Percentiles rank a stretch among this genome's conserved stretches.
Evolutionary conservation across 2,888 invertebrate genomes (phyloP).

Genomic region (Hololepta plana): DNA sequence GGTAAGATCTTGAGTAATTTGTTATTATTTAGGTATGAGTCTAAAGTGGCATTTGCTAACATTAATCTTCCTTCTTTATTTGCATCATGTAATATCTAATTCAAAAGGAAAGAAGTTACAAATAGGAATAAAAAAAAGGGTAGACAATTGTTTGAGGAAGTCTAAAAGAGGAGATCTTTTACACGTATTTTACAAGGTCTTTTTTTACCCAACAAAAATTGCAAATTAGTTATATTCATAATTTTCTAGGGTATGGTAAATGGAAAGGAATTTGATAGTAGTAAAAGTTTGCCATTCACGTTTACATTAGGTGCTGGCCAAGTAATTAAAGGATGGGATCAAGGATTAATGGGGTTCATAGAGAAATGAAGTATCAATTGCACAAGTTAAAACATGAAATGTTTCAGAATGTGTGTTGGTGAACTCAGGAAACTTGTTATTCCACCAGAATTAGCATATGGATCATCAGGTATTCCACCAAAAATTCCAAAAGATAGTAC

Average conservation of each 20-base stretch:
- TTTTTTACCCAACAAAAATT: no score
- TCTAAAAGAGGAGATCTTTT: no score
- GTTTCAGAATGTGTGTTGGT: slow-evolving; percentile 61
- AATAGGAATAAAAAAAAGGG: no score
- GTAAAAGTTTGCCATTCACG: slow-evolving; percentile 55
- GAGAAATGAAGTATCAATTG: background rate
- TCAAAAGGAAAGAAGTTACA: no score
- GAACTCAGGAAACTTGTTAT: slow-evolving; percentile 74
- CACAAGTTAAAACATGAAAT: slow-evolving; percentile 1
- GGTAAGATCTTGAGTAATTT: no score
- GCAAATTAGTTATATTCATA: no score
- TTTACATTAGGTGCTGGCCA: slow-evolving; percentile 71
- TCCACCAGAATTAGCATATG: slow-evolving; percentile 73
- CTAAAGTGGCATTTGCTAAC: no score
- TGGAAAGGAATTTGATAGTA: slow-evolving; percentile 76
- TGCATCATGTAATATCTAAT: no score
- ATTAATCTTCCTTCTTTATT: no score
- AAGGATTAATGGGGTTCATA: slow-evolving; percentile 58
- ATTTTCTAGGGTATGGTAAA: slow-evolving; percentile 57
- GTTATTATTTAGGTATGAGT: no score
- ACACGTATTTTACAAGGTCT: background rate
- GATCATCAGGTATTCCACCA: slow-evolving; percentile 60
- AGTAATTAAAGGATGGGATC: slow-evolving; percentile 85
- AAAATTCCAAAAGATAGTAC: slow-evolving; percentile 68
- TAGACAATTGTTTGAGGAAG: no score